Conservation (phyloP, 37 sponge, comb jelly and placozoan species). For the Theonella swinhoei region DNA sequence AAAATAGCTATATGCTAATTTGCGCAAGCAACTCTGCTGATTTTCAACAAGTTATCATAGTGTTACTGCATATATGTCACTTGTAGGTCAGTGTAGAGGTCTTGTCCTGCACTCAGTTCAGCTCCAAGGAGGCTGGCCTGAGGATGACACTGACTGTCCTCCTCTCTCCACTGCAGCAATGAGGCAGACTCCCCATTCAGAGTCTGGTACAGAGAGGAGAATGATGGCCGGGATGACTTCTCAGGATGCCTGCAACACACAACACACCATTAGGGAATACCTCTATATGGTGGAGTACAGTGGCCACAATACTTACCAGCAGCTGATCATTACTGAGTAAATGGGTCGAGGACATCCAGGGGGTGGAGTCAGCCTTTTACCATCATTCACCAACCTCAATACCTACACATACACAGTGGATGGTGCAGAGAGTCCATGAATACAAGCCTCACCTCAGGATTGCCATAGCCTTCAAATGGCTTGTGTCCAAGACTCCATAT, state of each 20-base stretch:
- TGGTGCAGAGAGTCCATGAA: background rate
- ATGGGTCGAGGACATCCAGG: slow-evolving; percentile 32
- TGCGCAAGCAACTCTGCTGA: too few species aligned
- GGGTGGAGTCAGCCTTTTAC: background rate
- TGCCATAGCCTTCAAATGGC: background rate
- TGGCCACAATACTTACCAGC: slow-evolving; percentile 12
- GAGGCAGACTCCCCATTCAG: background rate
- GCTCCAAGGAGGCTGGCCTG: too few species aligned
- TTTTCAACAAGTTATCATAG: too few species aligned
- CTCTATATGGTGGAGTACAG: background rate
- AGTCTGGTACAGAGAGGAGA: background rate
- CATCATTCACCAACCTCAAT: background rate
- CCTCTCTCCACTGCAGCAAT: background rate
- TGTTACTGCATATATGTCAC: too few species aligned
- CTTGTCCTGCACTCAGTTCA: too few species aligned
- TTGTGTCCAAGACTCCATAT: slow-evolving; percentile 31
- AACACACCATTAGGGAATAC: background rate
- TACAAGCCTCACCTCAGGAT: background rate
- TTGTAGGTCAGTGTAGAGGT: too few species aligned
- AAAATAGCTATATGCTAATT: too few species aligned
- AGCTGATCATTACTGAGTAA: slow-evolving; percentile 4
- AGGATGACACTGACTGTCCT: too few species aligned
- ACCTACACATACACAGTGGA: background rate
- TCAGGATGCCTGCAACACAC: background rate
- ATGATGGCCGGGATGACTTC: background rate